phyloP scores from a whole-genome alignment of 2,888 invertebrate species.

The Pegoplata infirma region DNA sequence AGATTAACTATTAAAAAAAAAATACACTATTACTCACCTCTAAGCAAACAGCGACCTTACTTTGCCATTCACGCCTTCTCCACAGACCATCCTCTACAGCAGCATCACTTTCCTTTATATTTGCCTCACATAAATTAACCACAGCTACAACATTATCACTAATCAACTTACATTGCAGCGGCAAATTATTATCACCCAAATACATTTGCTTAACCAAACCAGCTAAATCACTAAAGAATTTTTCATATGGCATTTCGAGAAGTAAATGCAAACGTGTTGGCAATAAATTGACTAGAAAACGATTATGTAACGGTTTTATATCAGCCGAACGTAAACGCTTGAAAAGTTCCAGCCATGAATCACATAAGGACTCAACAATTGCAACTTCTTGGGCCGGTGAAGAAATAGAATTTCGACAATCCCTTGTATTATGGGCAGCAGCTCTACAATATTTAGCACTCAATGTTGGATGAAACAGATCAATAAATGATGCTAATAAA shows the following conservation, averaged over 20 bases:
- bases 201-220: slow-evolving; percentile 76
- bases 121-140: slow-evolving; percentile 71
- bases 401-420: slow-evolving; percentile 50
- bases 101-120: slow-evolving; percentile 77
- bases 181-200: slow-evolving; percentile 70
- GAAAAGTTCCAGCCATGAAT: slow-evolving; percentile 75
- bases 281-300: slow-evolving; percentile 78
- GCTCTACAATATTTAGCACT: slow-evolving; percentile 58
- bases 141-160: slow-evolving; percentile 72
- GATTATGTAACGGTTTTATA: slow-evolving; percentile 71
- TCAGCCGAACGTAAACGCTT: slow-evolving; percentile 73
- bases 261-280: slow-evolving; percentile 76
- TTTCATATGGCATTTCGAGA: slow-evolving; percentile 76
- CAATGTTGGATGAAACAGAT: slow-evolving; percentile 71
- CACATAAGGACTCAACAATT: slow-evolving; percentile 71
- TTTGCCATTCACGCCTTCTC: slow-evolving; percentile 79
- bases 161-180: slow-evolving; percentile 71
- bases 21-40: slow-evolving; percentile 79
- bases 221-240: slow-evolving; percentile 75
- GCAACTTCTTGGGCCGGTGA: slow-evolving; percentile 66
- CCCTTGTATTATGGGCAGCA: slow-evolving; percentile 56
- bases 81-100: slow-evolving; percentile 77
- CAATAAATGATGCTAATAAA: slow-evolving; percentile 75
- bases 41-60: slow-evolving; percentile 81
- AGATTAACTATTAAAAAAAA: not conserved